A percentile compares a stretch with the other conserved stretches of the same genome.
These are phyloP conservation scores for Notocelia uddmanniana DNA, from an alignment of 2,888 invertebrate species.

Conservation along the genomic window DNA sequence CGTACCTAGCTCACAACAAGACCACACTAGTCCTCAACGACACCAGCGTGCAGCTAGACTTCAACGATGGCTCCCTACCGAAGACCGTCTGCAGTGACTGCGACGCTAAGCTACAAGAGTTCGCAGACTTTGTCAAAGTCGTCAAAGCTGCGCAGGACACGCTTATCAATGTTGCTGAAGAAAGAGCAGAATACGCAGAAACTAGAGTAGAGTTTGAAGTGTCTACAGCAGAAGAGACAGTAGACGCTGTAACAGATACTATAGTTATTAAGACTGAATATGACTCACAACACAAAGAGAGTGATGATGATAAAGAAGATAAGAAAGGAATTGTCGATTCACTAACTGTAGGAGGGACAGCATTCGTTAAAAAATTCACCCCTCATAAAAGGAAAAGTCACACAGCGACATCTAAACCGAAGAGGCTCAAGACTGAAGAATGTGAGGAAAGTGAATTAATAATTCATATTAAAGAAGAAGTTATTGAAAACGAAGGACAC, in stretches of 20 bases:
- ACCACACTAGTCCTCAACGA: too few relatives aligned
- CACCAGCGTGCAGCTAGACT: too few relatives aligned
- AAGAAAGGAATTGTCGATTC: background rate
- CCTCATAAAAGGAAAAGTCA: background rate
- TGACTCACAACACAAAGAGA: background rate
- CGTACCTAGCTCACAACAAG: too few relatives aligned
- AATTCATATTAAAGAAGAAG: constrained; percentile 5
- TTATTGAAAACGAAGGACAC: background rate
- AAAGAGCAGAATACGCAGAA: too few relatives aligned
- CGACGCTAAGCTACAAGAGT: too few relatives aligned
- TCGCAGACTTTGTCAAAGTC: too few relatives aligned
- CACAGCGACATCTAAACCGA: background rate
- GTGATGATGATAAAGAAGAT: background rate
- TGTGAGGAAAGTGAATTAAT: background rate
- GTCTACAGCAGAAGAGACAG: too few relatives aligned
- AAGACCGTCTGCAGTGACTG: too few relatives aligned
- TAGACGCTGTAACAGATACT: background rate
- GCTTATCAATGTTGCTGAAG: too few relatives aligned
- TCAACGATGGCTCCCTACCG: too few relatives aligned
- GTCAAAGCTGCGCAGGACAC: too few relatives aligned
- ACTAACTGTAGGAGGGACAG: background rate
- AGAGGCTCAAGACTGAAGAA: background rate
- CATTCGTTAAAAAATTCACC: background rate
- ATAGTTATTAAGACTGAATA: background rate
- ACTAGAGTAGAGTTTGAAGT: too few relatives aligned